Base-by-base conservation (phyloP, 2,797 vertebrate genomes). In the Poeciliopsis presidionis region DNA sequence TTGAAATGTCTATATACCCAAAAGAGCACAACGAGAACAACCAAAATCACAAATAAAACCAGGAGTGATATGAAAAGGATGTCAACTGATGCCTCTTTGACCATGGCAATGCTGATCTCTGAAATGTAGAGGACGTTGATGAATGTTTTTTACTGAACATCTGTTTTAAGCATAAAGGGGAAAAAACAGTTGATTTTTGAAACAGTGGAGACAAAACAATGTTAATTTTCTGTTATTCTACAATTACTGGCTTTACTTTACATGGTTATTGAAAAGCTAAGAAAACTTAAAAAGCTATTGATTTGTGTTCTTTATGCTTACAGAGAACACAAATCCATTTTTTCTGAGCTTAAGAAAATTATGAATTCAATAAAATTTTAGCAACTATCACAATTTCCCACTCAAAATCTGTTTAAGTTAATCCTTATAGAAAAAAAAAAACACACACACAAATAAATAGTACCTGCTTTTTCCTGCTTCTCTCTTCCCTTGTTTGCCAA, bases 21-120 rank as follows among this genome's bases (percentile, higher is more conserved):
- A 73, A 43, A 86, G 46, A 89, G 47, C 61, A 86, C 1, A 36
- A 90, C 2, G 4, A 92, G 49, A 16, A 88, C 53, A 2, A 88
- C 0, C 61, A 89, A 61, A 73, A 74, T 49, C 63, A 92, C 51
- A 49, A 86, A 18, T 59, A 91, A 80, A 80, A 83, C 8, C 57
- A 79, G 14, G 36, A 92, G 5, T 13, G 82, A 81, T 6, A 88
- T 16, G 0, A 81, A 0, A n/a, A 90, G 76, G 73, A 89, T 46
- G 45, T 78, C 75, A 16, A 12, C 18, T 33, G 16, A 55, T 67
- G 49, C 2, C 5, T 4, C n/a, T 11, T 74, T 20, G 3, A 3
- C 41, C 82, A 81, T 73, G 0, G 1, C 75, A 20, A 33, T 45
- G 1, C n/a, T 30, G 7, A 69, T 20, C 16, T 20, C 28, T 61